Evolutionary conservation across 2,888 invertebrate genomes (phyloP).

Genomic region (Erannis defoliaria): DNA sequence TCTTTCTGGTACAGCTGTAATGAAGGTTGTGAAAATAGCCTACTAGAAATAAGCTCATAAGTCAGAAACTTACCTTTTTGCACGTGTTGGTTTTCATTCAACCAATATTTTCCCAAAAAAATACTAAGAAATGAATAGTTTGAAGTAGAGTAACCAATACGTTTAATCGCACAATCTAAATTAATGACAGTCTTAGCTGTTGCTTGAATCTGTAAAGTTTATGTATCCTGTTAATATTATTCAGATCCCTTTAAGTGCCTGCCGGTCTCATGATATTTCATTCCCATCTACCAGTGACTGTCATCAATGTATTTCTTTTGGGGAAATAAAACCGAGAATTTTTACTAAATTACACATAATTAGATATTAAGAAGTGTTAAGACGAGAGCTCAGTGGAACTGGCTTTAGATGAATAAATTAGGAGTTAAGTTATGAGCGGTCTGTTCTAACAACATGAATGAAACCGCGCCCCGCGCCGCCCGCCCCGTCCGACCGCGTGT

Average conservation of each 20-base stretch:
- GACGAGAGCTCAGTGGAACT: constrained; percentile 69
- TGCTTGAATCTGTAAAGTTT: constrained; percentile 18
- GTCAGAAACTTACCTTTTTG: no score
- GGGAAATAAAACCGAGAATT: constrained; percentile 35
- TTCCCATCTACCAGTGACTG: constrained; percentile 29
- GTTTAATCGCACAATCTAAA: constrained; percentile 10
- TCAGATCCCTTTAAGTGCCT: constrained; percentile 22
- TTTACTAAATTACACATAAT: constrained; percentile 58
- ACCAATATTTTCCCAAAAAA: neutral
- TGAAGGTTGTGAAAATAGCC: no score
- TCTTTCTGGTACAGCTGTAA: no score
- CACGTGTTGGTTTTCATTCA: no score
- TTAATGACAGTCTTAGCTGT: constrained; percentile 4
- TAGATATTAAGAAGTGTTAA: constrained; percentile 67
- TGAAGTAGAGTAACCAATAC: neutral
- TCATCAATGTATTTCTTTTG: constrained; percentile 23
- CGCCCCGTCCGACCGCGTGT: constrained; percentile 73
- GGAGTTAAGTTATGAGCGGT: constrained; percentile 85
- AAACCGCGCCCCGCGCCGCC: constrained; percentile 65
- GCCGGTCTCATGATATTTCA: constrained; percentile 27
- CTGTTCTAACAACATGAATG: constrained; percentile 86
- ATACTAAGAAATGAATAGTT: neutral
- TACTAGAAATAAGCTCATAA: no score
- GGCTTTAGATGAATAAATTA: constrained; percentile 83
- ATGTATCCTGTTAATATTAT: constrained; percentile 14